Base-by-base conservation (phyloP, 2,888 invertebrate genomes). In the Chrysomela aeneicollis region DNA sequence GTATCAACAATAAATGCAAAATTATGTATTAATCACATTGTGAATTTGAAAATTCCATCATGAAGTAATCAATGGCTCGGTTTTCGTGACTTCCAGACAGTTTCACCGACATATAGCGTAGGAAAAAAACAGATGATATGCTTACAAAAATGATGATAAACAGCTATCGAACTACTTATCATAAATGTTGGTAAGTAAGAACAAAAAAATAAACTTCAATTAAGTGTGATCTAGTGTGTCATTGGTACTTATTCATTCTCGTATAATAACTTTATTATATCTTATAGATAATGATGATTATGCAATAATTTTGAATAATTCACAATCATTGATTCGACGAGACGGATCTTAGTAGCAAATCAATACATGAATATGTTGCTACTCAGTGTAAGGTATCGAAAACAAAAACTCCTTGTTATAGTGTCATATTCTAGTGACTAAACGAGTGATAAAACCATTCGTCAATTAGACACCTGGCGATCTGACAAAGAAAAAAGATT, bases 351-450 rank as follows among this genome's bases (percentile, higher is more conserved):
- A n/a, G 18, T 18, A 53, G 32, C 53, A 15, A 53, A 53, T 32
- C 17, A 15, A 18, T 32, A 53, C 53, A 53, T 53, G 53, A 53
- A 53, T 15, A 53, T 53, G 32, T 53, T 53, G 53, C 53, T 51
- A 22, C 51, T 51, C 8, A 51, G 17, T 22, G 51, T 12, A 15
- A 51, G 21, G 19, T 15, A 1, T 19, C 22, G 9, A n/a, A n/a
- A n/a, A n/a, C n/a, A n/a, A n/a, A n/a, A n/a, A n/a, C n/a, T n/a
- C n/a, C n/a, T n/a, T n/a, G n/a, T n/a, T n/a, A n/a, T n/a, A n/a
- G n/a, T n/a, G n/a, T n/a, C n/a, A n/a, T n/a, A n/a, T n/a, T n/a
- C n/a, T n/a, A n/a, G n/a, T n/a, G n/a, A n/a, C n/a, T n/a, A n/a
- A n/a, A n/a, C n/a, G n/a, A n/a, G n/a, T n/a, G n/a, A n/a, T n/a